A percentile compares a stretch with the other conserved stretches of the same genome.
phyloP scores from a whole-genome alignment of 2,113 vertebrate genomes.

The Myanophis thanlyinensis region DNA sequence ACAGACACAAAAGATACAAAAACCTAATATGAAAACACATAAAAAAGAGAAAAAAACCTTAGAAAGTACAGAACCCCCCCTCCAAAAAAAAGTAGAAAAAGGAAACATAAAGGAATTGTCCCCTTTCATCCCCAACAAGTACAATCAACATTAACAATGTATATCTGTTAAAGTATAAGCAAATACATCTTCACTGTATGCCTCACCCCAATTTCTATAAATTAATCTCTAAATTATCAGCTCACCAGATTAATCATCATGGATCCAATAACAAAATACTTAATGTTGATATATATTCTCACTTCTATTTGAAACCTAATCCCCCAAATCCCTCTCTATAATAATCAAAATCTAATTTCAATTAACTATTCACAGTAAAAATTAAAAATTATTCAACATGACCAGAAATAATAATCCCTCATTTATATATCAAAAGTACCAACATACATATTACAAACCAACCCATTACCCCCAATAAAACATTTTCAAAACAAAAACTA shows the following conservation, averaged over 20 bases:
- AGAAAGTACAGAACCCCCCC: not conserved
- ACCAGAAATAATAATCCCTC: not conserved
- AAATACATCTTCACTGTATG: not conserved
- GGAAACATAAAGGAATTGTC: not conserved
- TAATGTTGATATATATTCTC: not conserved
- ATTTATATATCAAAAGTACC: not conserved
- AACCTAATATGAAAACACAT: not conserved
- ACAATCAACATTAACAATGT: not conserved
- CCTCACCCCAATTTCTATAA: not conserved
- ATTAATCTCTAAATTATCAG: not conserved
- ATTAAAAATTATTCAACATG: not conserved
- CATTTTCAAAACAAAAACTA: no score
- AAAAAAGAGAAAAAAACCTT: not conserved
- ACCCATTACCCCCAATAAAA: no score
- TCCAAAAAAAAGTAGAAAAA: not conserved
- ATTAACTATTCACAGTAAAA: not conserved
- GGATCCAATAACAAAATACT: not conserved
- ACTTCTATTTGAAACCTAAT: not conserved
- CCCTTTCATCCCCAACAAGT: not conserved
- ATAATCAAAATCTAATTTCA: not conserved
- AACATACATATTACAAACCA: not conserved
- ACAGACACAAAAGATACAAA: not conserved
- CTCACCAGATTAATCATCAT: not conserved
- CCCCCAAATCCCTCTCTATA: not conserved
- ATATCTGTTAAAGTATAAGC: not conserved